These are phyloP conservation scores for Hippocampus mohnikei DNA, from an alignment of 2,113 vertebrate genomes.

Conservation along the genomic window DNA sequence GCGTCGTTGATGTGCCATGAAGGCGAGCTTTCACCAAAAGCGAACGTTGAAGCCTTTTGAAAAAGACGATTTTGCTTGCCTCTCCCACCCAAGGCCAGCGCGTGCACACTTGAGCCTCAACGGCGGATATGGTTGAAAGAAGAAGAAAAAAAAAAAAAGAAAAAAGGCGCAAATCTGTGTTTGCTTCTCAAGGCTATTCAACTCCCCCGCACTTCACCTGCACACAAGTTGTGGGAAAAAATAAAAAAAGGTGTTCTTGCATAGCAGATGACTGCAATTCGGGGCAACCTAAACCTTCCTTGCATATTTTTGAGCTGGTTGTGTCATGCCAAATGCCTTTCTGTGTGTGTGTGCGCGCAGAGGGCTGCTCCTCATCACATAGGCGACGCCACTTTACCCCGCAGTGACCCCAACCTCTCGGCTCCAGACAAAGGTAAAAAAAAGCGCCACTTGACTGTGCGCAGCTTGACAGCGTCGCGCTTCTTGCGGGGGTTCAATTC, in stretches of 20 bases:
- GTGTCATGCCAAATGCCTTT: background rate
- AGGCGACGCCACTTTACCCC: slow-evolving; percentile 84
- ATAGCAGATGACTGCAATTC: slow-evolving; percentile 19
- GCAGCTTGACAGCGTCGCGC: background rate
- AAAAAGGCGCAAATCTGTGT: background rate
- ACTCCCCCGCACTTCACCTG: slow-evolving; percentile 19
- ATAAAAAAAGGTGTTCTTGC: background rate
- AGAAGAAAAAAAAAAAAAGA: slow-evolving; percentile 16
- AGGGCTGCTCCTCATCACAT: slow-evolving; percentile 85
- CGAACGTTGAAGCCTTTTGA: background rate
- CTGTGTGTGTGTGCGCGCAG: slow-evolving; percentile 58
- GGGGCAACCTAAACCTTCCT: background rate
- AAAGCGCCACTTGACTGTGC: background rate
- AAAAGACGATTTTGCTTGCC: background rate
- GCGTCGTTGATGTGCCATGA: no score
- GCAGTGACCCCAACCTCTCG: slow-evolving; percentile 90
- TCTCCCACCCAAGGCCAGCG: slow-evolving; percentile 31
- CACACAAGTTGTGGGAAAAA: background rate
- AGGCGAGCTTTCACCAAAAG: background rate
- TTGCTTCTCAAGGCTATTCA: slow-evolving; percentile 29
- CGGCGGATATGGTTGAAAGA: slow-evolving; percentile 14
- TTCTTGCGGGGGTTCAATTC: background rate
- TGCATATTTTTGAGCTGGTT: background rate
- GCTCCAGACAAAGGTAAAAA: slow-evolving; percentile 87
- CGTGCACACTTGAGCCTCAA: slow-evolving; percentile 18